A percentile compares a stretch with the other conserved stretches of the same genome.
Conservation (phyloP, 2,113 vertebrate genomes). For the Bucco capensis region DNA sequence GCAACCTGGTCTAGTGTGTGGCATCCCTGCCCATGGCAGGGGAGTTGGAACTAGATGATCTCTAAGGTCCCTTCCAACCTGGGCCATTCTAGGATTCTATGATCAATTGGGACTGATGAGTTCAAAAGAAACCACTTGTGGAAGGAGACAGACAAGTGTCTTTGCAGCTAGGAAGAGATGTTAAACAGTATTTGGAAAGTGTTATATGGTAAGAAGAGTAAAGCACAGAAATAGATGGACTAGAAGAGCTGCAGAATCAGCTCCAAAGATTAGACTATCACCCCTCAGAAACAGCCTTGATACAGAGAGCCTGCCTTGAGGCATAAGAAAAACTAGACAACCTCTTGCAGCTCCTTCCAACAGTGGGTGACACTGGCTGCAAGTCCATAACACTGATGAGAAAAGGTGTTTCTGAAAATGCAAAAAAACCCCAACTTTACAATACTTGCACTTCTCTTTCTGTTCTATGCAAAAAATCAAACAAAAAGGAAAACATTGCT, state of each 20-base stretch:
- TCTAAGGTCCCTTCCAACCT: too few species aligned
- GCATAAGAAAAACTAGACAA: neutral
- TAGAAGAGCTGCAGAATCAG: neutral
- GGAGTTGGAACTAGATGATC: too few species aligned
- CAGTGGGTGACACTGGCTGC: neutral
- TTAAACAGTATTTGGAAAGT: neutral
- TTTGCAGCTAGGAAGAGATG: neutral
- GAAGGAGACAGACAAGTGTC: neutral
- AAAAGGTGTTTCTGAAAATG: neutral
- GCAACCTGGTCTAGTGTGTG: too few species aligned
- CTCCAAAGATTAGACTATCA: neutral
- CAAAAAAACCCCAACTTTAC: neutral
- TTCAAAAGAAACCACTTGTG: neutral
- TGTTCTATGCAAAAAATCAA: constrained; percentile 21
- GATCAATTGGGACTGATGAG: neutral
- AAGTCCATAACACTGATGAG: neutral
- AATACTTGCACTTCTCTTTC: neutral
- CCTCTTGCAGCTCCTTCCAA: neutral
- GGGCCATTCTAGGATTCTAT: too few species aligned
- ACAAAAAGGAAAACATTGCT: constrained; percentile 28
- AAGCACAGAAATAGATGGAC: neutral
- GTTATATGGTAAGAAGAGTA: neutral
- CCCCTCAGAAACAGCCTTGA: neutral
- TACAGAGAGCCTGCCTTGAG: neutral
- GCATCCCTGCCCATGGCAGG: too few species aligned